These are phyloP conservation scores for Ianthella basta DNA, from an alignment of 37 sponge, comb jelly and placozoan genomes.

Conservation along the genomic window DNA sequence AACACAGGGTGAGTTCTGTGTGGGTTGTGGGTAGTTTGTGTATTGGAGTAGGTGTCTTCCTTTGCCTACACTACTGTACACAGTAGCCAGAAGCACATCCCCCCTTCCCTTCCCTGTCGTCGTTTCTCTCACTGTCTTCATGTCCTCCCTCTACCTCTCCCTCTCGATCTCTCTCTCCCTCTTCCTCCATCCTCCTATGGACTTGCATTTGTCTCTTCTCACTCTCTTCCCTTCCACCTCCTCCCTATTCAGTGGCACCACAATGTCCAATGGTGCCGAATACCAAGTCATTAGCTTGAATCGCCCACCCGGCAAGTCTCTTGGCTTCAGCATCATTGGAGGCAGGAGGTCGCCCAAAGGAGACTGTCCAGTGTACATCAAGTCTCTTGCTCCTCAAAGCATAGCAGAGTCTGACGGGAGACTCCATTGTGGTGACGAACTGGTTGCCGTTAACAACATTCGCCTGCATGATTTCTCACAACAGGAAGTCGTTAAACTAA, in stretches of 20 bases:
- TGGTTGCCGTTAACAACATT: slow-evolving; percentile 5
- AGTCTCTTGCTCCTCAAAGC: slow-evolving; percentile 78
- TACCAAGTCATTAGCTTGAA: slow-evolving; percentile 42
- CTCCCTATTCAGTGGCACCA: too few relatives aligned
- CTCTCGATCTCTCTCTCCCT: too few relatives aligned
- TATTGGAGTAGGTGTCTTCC: too few relatives aligned
- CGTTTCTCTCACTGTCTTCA: too few relatives aligned
- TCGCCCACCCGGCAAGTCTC: slow-evolving; percentile 43
- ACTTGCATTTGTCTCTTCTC: too few relatives aligned
- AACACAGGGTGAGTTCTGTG: slow-evolving; percentile 8
- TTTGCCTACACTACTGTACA: too few relatives aligned
- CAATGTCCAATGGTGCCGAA: slow-evolving; percentile 10
- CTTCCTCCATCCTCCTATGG: too few relatives aligned
- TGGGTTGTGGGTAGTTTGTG: neutral
- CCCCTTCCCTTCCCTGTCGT: too few relatives aligned
- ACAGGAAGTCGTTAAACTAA: slow-evolving; percentile 65
- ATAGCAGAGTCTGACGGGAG: slow-evolving; percentile 80
- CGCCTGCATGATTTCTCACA: slow-evolving; percentile 34
- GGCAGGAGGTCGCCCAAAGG: slow-evolving; percentile 82
- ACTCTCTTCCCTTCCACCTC: too few relatives aligned
- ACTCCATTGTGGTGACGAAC: slow-evolving; percentile 68
- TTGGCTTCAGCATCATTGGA: slow-evolving; percentile 94
- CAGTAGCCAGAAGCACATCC: too few relatives aligned
- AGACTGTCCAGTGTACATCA: slow-evolving; percentile 85
- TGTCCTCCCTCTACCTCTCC: too few relatives aligned